Conservation (phyloP, 2,113 vertebrate genomes). For the Atractosteus spatula region DNA sequence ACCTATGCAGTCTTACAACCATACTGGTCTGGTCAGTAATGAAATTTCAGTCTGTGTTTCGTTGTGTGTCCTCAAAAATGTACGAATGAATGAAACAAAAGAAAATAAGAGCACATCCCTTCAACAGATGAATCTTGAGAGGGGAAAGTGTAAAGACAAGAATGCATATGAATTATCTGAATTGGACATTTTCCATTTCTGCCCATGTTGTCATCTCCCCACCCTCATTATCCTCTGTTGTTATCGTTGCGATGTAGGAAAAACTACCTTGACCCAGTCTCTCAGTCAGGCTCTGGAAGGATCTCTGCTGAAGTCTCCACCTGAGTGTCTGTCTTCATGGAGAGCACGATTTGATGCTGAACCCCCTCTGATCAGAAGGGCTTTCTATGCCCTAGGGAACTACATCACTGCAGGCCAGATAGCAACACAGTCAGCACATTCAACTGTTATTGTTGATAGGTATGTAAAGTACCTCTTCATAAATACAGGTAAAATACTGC, state of each 20-base stretch:
- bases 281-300: slow-evolving; percentile 69
- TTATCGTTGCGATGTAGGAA: slow-evolving; percentile 61
- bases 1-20: too few relatives aligned
- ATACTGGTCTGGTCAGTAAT: too few relatives aligned
- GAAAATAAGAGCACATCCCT: too few relatives aligned
- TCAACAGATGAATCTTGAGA: too few relatives aligned
- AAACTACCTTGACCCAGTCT: slow-evolving; percentile 81
- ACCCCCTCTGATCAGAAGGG: slow-evolving; percentile 78
- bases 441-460: slow-evolving; percentile 89
- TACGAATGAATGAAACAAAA: too few relatives aligned
- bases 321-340: slow-evolving; percentile 74
- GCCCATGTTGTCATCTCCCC: too few relatives aligned
- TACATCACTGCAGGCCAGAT: slow-evolving; percentile 86
- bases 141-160: too few relatives aligned
- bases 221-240: too few relatives aligned
- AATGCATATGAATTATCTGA: too few relatives aligned
- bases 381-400: slow-evolving; percentile 89
- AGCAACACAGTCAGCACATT: slow-evolving; percentile 52
- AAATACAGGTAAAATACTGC: not conserved
- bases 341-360: slow-evolving; percentile 80
- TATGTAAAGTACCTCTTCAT: slow-evolving; percentile 43
- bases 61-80: too few relatives aligned
- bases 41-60: too few relatives aligned
- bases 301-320: slow-evolving; percentile 76
- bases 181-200: too few relatives aligned